Evolutionary conservation across 2,797 vertebrate species (phyloP), one percentile per base, ranked within the genome.

Genomic region (Lindbergichthys nudifrons): DNA sequence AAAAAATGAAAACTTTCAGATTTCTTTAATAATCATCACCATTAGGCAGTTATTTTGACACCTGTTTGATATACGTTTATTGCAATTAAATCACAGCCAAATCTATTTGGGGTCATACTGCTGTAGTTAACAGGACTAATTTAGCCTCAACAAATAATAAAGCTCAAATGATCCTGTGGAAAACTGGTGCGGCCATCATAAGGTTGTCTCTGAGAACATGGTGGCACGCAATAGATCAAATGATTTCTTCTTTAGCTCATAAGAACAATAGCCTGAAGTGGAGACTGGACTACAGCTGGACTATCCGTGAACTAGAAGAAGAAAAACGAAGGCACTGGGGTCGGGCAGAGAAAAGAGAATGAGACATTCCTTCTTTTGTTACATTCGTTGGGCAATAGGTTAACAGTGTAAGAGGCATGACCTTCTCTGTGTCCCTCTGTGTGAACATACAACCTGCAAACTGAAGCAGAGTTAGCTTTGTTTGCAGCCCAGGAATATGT

Each of bases 281-380:
- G 32, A 23, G 50, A 45, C 39, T 5, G 46, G 30, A 46, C 62
- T 63, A 54, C 14, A 32, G 36, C 50, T 9, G 13, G 9, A 50
- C 56, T 11, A 10, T 57, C 3, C 67, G 62, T 68, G 19, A 81
- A 71, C 21, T 36, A 36, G 32, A 36, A 36, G 32, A 36, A 36
- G 32, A 36, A 9, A 9, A 36, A 36, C n/a, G 1, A 21, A 30
- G 52, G 10, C 42, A 46, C 53, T 41, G 52, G 18, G 30, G 54
- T 71, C 39, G 52, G 11, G 42, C 45, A 52, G 18, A 19, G 65
- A n/a, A 74, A 30, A 7, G 26, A 76, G 0, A 69, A 65, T 45
- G 50, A 75, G 42, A 79, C 83, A 84, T 89, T 92, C 76, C 79
- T 87, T 50, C 86, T 79, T 86, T 91, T 92, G 88, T 93, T 43